Base-by-base conservation (phyloP, 2,888 invertebrate genomes). In the Pseudolycoriella hygida region DNA sequence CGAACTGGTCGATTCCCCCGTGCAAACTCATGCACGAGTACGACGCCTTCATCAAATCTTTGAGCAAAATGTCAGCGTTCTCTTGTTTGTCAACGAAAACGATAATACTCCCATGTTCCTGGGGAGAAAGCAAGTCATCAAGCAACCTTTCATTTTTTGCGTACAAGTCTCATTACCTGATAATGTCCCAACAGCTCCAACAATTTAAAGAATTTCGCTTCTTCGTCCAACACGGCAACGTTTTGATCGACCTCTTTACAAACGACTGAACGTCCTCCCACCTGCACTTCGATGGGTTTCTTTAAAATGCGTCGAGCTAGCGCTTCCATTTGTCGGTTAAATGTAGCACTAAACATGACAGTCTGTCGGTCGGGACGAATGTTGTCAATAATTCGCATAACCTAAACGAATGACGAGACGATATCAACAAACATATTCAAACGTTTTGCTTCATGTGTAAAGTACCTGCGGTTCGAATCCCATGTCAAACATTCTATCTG, bases 401-500 rank as follows among this genome's bases (percentile, higher is more conserved):
- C 92, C 77, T 78, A 53, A 53, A 54, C 3, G 15, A 19, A 43
- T 37, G 14, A 34, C 11, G 3, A 18, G n/a, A n/a, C 5, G 10
- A 32, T 17, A 2, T 15, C 2, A 3, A 17, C 14, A 32, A 14
- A 32, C n/a, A 40, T 15, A 42, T 42, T 40, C 17, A 30, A 43
- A 8, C 18, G 15, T 17, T 43, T 11, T 31, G 15, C 5, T 41
- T 18, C 2, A 8, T 34, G 12, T 4, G 5, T 8, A 12, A n/a
- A 17, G 18, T 47, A 65, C 65, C 51, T 66, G 65, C 18, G 65
- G 65, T 48, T 98, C 98, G 61, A 98, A 99, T 15, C 96, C 96
- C 94, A 98, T 96, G 62, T 99, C 98, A 61, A 98, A 98, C 98
- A 98, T 98, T 38, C 98, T 73, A 64, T 99, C 98, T 0, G 98